Base-by-base conservation (phyloP, 2,797 vertebrate genomes). In the Balearica regulorum region DNA sequence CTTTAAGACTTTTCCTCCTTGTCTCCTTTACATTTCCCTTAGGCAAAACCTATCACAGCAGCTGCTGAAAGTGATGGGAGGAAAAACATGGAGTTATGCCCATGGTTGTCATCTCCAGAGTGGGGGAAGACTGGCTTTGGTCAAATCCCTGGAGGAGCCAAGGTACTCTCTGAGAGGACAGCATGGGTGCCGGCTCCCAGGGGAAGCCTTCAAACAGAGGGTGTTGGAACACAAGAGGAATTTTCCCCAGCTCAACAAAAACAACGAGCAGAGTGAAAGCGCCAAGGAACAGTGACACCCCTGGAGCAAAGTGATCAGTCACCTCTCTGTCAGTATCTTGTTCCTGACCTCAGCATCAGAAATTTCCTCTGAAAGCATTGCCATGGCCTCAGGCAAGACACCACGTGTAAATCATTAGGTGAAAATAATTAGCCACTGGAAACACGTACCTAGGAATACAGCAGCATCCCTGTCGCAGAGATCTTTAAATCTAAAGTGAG, bases 371-470 rank as follows among this genome's bases (percentile, higher is more conserved):
- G 73, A 85, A 93, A 94, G 10, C 53, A 61, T 28, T 77, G 29
- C 11, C 19, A 15, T 8, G 3, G 57, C 64, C 75, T 94, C 72
- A 89, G 46, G 49, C 35, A 91, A 81, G 79, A 71, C 41, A 70
- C 4, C 16, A 69, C 0, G 0, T 41, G 57, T 73, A 87, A 91
- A 87, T 71, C 33, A 75, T 61, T 10, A 31, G 33, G 49, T 69
- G 48, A 79, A 83, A 93, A 86, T 51, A 86, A 86, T 94, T 83
- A 76, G 25, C 46, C 39, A 33, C 35, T 72, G 43, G 49, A 61
- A 94, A 29, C 28, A 41, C 1, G 1, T n/a, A 29, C 22, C 25
- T 83, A 33, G 51, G 62, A 60, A 69, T 22, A 44, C 39, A 88
- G 39, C 48, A 84, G 48, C 11, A 62, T 51, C 37, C 19, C 33